Evolutionary conservation across 2,113 vertebrate genomes (phyloP).

Genomic region (Indicator maculatus): DNA sequence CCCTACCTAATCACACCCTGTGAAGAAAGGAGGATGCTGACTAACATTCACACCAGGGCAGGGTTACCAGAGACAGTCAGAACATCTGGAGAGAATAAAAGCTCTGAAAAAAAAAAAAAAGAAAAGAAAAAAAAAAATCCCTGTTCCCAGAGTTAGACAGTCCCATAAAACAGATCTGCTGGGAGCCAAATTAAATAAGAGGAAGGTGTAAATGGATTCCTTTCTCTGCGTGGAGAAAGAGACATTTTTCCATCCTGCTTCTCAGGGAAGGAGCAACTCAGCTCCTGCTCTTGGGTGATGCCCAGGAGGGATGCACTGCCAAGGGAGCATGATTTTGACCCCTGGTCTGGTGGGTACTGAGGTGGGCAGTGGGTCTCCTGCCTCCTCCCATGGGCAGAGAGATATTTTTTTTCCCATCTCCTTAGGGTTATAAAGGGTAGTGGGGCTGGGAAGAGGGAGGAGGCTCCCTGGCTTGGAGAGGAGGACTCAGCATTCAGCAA

Average conservation of each 20-base stretch:
- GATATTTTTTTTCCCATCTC: neutral
- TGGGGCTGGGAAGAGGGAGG: neutral
- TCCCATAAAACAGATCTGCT: conserved; percentile 17
- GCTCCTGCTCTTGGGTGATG: accelerated
- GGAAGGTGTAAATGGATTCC: conserved; percentile 20
- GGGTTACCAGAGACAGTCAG: neutral
- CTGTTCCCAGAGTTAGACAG: conserved; percentile 4
- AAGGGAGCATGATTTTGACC: accelerated
- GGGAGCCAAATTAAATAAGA: conserved; percentile 23
- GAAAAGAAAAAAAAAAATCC: neutral
- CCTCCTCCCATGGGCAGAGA: neutral
- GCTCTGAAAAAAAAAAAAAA: neutral
- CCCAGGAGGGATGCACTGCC: accelerated
- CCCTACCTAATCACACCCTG: neutral
- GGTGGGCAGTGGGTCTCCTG: neutral
- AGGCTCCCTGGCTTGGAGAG: neutral
- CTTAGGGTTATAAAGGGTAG: neutral
- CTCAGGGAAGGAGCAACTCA: neutral
- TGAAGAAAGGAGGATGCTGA: neutral
- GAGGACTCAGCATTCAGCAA: accelerated
- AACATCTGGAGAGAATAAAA: conserved; percentile 57
- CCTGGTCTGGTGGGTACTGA: neutral
- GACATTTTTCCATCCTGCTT: neutral
- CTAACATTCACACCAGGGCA: neutral
- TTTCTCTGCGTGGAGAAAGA: neutral